Percentiles rank a stretch among this genome's conserved stretches.
Evolutionary conservation across 2,113 vertebrate genomes (phyloP).

Genomic region (Sebastes fasciatus): DNA sequence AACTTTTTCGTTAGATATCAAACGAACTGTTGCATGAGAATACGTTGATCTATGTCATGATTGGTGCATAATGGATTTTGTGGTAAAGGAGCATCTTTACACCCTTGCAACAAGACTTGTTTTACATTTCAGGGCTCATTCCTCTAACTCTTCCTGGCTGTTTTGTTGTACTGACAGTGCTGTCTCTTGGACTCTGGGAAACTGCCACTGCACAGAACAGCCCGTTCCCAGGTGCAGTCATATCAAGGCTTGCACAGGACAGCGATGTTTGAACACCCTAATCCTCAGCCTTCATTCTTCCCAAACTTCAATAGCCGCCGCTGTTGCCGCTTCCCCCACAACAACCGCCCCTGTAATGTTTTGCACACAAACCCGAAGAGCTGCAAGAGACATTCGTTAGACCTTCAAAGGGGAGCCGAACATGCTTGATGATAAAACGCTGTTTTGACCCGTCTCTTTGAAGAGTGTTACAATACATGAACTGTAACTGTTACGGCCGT

Average conservation of each 20-base stretch:
- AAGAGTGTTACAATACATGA: conserved; percentile 62
- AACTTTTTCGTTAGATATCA: no score
- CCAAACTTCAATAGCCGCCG: conserved; percentile 75
- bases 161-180: conserved; percentile 23
- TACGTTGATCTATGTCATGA: not conserved
- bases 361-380: conserved; percentile 77
- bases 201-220: conserved; percentile 41
- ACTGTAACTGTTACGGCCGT: conserved; percentile 10
- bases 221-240: conserved; percentile 73
- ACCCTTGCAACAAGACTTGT: not conserved
- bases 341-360: conserved; percentile 70
- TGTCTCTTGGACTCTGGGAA: conserved; percentile 58
- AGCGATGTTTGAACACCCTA: conserved; percentile 76
- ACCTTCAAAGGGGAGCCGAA: conserved; percentile 73
- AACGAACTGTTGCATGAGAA: no score
- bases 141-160: not conserved
- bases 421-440: conserved; percentile 71
- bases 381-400: conserved; percentile 56
- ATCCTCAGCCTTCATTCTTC: conserved; percentile 77
- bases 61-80: not conserved
- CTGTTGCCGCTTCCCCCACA: conserved; percentile 69
- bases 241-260: conserved; percentile 72
- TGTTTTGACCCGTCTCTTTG: conserved; percentile 72
- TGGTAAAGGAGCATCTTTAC: not conserved
- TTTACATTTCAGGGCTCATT: conserved; percentile 23